A percentile compares a stretch with the other conserved stretches of the same genome.
These are phyloP conservation scores for Athene noctua DNA, from an alignment of 2,113 vertebrate genomes.

Conservation along the genomic window DNA sequence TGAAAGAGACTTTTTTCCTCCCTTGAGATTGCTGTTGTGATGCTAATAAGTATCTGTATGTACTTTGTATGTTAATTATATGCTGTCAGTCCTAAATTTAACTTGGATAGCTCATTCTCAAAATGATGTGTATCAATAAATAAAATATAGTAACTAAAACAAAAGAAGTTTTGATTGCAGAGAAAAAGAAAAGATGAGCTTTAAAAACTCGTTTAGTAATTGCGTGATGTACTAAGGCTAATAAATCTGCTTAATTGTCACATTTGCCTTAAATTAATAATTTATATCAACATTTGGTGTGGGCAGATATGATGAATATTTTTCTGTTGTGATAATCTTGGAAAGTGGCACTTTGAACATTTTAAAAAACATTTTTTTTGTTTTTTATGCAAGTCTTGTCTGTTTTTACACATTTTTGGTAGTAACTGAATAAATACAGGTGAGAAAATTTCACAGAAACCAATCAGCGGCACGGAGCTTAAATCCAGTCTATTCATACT, in stretches of 20 bases:
- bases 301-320: slow-evolving; percentile 48
- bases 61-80: slow-evolving; percentile 17
- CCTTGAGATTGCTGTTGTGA: neutral
- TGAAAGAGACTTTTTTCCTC: neutral
- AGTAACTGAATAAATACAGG: neutral
- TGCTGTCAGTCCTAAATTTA: neutral
- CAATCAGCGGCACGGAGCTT: neutral
- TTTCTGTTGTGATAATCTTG: slow-evolving; percentile 2
- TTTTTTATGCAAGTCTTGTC: neutral
- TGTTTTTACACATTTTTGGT: neutral
- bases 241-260: slow-evolving; percentile 62
- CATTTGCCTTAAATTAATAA: slow-evolving; percentile 57
- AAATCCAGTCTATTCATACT: neutral
- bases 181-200: neutral
- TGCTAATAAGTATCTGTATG: slow-evolving; percentile 7
- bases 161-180: neutral
- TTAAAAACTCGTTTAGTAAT: slow-evolving; percentile 26
- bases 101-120: neutral
- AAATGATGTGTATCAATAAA: slow-evolving; percentile 5
- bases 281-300: slow-evolving; percentile 54
- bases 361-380: neutral
- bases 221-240: slow-evolving; percentile 38
- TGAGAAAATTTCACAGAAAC: neutral
- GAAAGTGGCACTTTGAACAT: neutral
- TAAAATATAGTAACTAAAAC: slow-evolving; percentile 4